These are phyloP conservation scores for Labroides dimidiatus DNA, from an alignment of 2,797 vertebrate genomes.

Conservation along the genomic window DNA sequence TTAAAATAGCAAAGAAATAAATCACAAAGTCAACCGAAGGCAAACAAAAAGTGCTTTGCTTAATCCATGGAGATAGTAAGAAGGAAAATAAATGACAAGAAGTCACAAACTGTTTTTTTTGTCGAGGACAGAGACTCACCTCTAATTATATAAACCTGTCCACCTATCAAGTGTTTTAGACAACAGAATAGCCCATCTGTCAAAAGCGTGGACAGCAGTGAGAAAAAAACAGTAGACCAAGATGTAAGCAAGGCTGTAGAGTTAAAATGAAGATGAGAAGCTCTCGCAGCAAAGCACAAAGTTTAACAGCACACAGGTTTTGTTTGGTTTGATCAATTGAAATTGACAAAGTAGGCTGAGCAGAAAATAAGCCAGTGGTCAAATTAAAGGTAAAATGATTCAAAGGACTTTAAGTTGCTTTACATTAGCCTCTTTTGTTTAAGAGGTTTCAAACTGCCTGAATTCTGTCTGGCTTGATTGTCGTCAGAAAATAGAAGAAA, in stretches of 20 bases:
- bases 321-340: slow-evolving; percentile 60
- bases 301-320: slow-evolving; percentile 69
- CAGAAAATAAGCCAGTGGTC: slow-evolving; percentile 24
- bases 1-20: neutral
- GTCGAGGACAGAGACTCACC: slow-evolving; percentile 89
- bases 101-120: slow-evolving; percentile 14
- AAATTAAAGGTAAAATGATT: slow-evolving; percentile 60
- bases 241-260: slow-evolving; percentile 90
- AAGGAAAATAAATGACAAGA: slow-evolving; percentile 13
- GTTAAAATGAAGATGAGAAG: slow-evolving; percentile 74
- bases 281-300: slow-evolving; percentile 85
- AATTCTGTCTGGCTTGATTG: neutral
- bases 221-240: slow-evolving; percentile 92
- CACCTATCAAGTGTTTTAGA: slow-evolving; percentile 99
- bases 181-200: slow-evolving; percentile 99
- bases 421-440: slow-evolving; percentile 18
- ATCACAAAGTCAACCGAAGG: neutral
- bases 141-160: slow-evolving; percentile 99
- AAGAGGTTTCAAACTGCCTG: slow-evolving; percentile 27
- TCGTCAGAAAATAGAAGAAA: no score
- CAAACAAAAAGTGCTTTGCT: slow-evolving; percentile 19
- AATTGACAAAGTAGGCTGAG: slow-evolving; percentile 36
- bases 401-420: slow-evolving; percentile 29
- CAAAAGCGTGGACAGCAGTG: slow-evolving; percentile 97
- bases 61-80: slow-evolving; percentile 75